A percentile compares a stretch with the other conserved stretches of the same genome.
phyloP scores from a whole-genome alignment of 1,140 invertebrate genomes.

The Drosophila carrolli region DNA sequence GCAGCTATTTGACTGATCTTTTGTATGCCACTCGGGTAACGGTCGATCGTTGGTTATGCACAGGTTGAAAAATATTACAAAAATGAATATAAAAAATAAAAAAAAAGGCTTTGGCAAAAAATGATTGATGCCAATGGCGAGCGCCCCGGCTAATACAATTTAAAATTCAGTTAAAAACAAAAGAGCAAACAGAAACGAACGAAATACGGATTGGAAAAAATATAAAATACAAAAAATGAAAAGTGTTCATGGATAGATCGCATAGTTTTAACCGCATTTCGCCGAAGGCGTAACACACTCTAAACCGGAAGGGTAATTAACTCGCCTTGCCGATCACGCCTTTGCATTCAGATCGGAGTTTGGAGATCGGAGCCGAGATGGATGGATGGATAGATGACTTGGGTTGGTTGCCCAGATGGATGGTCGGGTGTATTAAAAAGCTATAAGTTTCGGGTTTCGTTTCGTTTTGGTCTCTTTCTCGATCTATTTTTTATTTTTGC shows the following conservation, averaged over 20 bases:
- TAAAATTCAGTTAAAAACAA: conserved; percentile 78
- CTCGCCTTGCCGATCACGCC: conserved; percentile 83
- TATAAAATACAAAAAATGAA: conserved; percentile 37
- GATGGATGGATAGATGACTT: conserved; percentile 34
- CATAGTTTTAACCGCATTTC: conserved; percentile 81
- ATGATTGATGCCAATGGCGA: conserved; percentile 76
- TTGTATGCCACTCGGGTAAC: conserved; percentile 60
- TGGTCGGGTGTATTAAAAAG: conserved; percentile 72
- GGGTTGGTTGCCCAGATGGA: conserved; percentile 26
- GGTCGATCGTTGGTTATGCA: conserved; percentile 57
- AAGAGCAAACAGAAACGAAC: conserved; percentile 39
- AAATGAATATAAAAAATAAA: conserved; percentile 20
- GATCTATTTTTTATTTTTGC: conserved; percentile 22
- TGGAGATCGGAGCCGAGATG: conserved; percentile 8
- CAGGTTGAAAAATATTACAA: conserved; percentile 57
- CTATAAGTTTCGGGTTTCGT: conserved; percentile 66
- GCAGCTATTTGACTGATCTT: conserved; percentile 73
- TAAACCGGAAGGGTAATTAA: conserved; percentile 84
- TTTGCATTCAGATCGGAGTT: conserved; percentile 71
- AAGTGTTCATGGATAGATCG: conserved; percentile 64
- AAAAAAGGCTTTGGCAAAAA: conserved; percentile 46
- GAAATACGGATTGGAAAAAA: conserved; percentile 13
- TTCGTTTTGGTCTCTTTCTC: conserved; percentile 22
- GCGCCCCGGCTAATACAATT: conserved; percentile 72
- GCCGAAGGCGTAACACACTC: conserved; percentile 82